Conservation (phyloP, 2,113 vertebrate species). For the Indicator maculatus region DNA sequence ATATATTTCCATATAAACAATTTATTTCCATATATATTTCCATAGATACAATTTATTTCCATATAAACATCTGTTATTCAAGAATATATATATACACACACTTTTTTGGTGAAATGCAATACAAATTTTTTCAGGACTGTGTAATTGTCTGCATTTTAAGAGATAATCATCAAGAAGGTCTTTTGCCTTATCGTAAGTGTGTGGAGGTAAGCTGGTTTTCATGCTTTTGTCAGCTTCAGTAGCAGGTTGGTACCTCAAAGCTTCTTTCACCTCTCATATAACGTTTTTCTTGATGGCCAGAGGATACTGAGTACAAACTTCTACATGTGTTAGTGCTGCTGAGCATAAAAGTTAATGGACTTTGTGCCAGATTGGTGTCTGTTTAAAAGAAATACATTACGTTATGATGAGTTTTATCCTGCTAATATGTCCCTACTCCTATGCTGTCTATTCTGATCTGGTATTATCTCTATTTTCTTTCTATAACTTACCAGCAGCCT, state of each 20-base stretch:
- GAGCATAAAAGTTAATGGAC: not conserved
- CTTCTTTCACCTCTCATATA: not conserved
- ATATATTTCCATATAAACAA: not conserved
- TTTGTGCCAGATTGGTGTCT: not conserved
- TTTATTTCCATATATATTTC: too few species aligned
- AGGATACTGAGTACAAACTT: not conserved
- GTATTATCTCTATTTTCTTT: not conserved
- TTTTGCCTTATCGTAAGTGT: not conserved
- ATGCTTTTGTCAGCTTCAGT: not conserved
- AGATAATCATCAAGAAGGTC: not conserved
- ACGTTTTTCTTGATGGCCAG: not conserved
- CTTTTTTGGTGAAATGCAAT: not conserved
- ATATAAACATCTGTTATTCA: not conserved
- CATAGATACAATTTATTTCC: not conserved
- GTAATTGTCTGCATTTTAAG: not conserved
- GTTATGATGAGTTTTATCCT: rapidly evolving
- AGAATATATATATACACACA: not conserved
- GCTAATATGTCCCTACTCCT: not conserved
- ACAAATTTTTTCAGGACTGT: not conserved
- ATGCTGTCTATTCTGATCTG: not conserved
- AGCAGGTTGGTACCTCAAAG: not conserved
- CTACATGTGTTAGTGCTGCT: not conserved
- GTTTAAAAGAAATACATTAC: not conserved
- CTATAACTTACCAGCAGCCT: not conserved
- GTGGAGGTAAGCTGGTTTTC: not conserved